A percentile compares a stretch with the other conserved stretches of the same genome.
Evolutionary conservation across 2,888 invertebrate genomes (phyloP).

Genomic region (Gordius sp.): DNA sequence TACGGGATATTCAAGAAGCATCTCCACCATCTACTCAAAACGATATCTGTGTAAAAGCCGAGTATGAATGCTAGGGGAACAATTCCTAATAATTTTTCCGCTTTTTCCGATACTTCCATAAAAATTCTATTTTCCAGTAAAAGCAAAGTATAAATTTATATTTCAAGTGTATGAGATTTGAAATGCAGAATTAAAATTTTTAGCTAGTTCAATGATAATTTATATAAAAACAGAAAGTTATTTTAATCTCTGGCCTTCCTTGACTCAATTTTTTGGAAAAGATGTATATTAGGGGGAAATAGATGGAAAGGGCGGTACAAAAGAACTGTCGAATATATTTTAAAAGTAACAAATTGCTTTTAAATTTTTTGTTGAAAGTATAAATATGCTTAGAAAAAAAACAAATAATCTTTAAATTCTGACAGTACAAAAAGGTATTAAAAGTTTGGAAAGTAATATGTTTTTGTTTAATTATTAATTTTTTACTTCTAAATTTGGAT

Average conservation of each 20-base stretch:
- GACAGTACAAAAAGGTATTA: too few species aligned
- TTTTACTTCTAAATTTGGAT: too few species aligned
- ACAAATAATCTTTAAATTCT: too few species aligned
- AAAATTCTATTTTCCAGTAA: not conserved
- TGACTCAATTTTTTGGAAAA: too few species aligned
- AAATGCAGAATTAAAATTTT: not conserved
- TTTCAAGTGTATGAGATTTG: too few species aligned
- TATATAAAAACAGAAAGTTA: not conserved
- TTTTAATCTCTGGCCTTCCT: not conserved
- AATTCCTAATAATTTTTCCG: constrained; percentile 31
- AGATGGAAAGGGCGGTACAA: not conserved
- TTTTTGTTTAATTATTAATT: too few species aligned
- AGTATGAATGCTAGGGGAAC: constrained; percentile 73
- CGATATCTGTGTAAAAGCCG: constrained; percentile 70
- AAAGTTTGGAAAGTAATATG: too few species aligned
- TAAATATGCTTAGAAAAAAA: too few species aligned
- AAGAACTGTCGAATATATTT: too few species aligned
- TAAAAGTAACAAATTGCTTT: too few species aligned
- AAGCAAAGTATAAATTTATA: not conserved
- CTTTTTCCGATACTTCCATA: not conserved
- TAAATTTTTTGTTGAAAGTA: too few species aligned
- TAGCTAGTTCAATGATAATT: not conserved
- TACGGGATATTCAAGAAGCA: constrained; percentile 60
- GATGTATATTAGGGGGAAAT: too few species aligned
- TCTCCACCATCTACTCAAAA: constrained; percentile 73